Percentiles rank a stretch among this genome's conserved stretches.
Conservation (phyloP, 2,888 invertebrate genomes). For the Physocephala rufipes region DNA sequence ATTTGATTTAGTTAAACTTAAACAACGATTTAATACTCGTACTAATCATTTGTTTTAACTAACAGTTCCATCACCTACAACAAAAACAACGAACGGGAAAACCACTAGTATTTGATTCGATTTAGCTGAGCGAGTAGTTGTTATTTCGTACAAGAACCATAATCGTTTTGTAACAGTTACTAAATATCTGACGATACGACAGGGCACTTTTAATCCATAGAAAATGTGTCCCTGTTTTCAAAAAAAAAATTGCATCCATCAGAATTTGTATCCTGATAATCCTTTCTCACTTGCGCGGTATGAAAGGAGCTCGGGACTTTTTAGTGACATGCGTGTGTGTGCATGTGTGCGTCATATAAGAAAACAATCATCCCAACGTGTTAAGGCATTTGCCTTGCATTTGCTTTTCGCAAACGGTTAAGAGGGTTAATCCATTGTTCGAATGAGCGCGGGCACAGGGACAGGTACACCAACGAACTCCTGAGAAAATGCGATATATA, state of each 20-base stretch:
- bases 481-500: slow-evolving; percentile 42
- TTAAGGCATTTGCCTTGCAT: slow-evolving; percentile 45
- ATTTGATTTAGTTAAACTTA: slow-evolving; percentile 32
- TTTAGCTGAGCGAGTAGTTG: not conserved
- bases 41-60: not conserved
- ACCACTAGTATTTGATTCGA: not conserved
- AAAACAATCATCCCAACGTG: slow-evolving; percentile 35
- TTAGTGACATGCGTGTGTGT: too few species aligned
- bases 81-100: too few species aligned
- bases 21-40: slow-evolving; percentile 32
- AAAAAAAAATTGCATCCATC: too few species aligned
- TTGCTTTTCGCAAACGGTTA: slow-evolving; percentile 44
- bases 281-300: slow-evolving; percentile 33
- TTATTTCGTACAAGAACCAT: not conserved
- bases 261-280: not conserved
- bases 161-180: too few species aligned
- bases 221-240: too few species aligned
- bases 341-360: not conserved
- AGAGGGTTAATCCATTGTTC: slow-evolving; percentile 41
- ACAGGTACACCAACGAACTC: slow-evolving; percentile 27
- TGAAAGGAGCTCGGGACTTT: too few species aligned
- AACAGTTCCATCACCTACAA: too few species aligned
- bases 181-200: too few species aligned
- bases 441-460: not conserved
- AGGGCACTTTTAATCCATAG: too few species aligned